These are phyloP conservation scores for Micronycteris hirsuta DNA, from an alignment of 2,113 vertebrate species.

Conservation along the genomic window DNA sequence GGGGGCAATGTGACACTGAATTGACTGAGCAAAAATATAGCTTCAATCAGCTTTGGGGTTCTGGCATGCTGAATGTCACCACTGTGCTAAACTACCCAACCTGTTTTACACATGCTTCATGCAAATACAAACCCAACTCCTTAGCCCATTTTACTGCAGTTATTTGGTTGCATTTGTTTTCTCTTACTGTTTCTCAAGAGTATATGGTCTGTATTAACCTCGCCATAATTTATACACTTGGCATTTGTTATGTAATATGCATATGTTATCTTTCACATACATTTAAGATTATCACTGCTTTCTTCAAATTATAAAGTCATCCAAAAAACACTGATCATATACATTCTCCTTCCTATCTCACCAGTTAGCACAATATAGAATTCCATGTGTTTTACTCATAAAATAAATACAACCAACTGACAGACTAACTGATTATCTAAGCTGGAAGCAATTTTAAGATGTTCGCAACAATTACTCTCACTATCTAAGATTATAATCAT, in stretches of 20 bases:
- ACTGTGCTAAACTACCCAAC: neutral
- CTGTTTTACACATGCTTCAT: neutral
- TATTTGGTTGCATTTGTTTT: neutral
- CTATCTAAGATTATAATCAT: constrained; percentile 67
- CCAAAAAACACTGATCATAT: neutral
- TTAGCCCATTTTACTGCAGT: neutral
- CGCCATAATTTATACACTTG: neutral
- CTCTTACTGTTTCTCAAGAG: neutral
- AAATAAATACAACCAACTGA: neutral
- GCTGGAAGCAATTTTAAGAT: constrained; percentile 70
- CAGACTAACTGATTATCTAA: constrained; percentile 47
- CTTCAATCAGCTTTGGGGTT: neutral
- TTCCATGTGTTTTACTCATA: neutral
- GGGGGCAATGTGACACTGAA: neutral
- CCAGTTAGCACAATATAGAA: neutral
- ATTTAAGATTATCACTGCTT: neutral
- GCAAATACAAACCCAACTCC: neutral
- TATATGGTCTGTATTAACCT: neutral
- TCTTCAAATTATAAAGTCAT: neutral
- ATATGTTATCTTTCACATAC: neutral
- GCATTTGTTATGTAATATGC: neutral
- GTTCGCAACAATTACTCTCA: constrained; percentile 70
- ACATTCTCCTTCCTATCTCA: neutral
- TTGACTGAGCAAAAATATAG: neutral
- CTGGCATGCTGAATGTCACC: neutral